Conservation (phyloP, 2,888 invertebrate species). For the Blomia tropicalis region DNA sequence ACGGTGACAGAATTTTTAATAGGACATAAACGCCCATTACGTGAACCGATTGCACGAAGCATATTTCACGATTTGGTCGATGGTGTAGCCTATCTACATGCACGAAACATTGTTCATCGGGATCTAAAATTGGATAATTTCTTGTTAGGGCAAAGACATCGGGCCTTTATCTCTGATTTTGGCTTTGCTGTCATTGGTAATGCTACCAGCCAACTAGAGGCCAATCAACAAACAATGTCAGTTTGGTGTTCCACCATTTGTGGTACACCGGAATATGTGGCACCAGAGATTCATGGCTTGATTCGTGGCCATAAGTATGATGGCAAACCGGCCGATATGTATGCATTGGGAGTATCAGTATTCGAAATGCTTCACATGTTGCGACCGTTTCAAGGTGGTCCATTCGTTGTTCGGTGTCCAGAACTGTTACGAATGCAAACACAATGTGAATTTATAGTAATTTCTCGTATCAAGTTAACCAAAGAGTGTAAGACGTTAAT, state of each 20-base stretch:
- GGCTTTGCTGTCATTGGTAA: not conserved
- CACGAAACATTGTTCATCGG: not conserved
- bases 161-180: not conserved
- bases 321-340: not conserved
- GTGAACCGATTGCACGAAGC: not conserved
- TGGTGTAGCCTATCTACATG: not conserved
- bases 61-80: not conserved
- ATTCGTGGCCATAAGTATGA: not conserved
- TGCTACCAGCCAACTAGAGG: not conserved
- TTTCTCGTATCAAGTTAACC: not conserved
- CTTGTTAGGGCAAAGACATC: not conserved
- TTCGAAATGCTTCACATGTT: not conserved
- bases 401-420: not conserved
- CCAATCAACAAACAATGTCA: no score
- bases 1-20: not conserved
- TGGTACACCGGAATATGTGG: not conserved
- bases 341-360: not conserved
- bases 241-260: not conserved
- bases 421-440: not conserved
- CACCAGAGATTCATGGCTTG: not conserved
- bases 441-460: not conserved
- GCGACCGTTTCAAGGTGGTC: not conserved
- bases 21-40: not conserved
- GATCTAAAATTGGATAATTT: conserved; percentile 2
- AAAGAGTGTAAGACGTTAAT: not conserved